Evolutionary conservation across 2,113 vertebrate genomes (phyloP), one percentile per base, ranked within the genome.

Genomic region (Rhinoderma darwinii): DNA sequence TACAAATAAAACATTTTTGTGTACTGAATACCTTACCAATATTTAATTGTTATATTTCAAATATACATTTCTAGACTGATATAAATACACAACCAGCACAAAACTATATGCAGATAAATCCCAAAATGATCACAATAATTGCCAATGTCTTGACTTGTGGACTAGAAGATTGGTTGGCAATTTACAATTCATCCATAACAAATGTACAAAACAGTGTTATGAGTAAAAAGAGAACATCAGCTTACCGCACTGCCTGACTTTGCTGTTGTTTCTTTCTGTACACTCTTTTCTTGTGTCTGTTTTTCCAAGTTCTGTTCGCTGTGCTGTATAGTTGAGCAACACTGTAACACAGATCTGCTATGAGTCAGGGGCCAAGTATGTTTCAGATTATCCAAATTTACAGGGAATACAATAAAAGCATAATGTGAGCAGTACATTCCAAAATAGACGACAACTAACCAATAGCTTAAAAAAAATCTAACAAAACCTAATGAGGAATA

Each of bases 301-400:
- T 89, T 90, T 90, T 89, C 84, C 84, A 89, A 82, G 88, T 86
- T 70, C 0, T n/a, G 85, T 61, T 90, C 88, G 88, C 92, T 91
- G 89, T 91, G 89, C 89, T 90, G 74, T 89, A 90, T 86, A 90
- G 84, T 89, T 89, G 75, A 88, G 90, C 43, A 76, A 87, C 39
- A 79, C 3, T 88, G 78, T 88, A 84, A 77, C 87, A 92, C 87
- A 89, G 91, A 88, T 90, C 89, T 91, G 88, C 80, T 85, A 15
- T 94, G 92, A 94, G 84, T 93, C 93, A 93, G 88, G 0, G 9
- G 25, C 41, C 56, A 91, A 90, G 92, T 93, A 94, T 92, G 92
- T 90, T 91, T 44, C 88, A 50, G 87, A 91, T 90, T 90, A 92
- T 51, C 1, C 85, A 83, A 80, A 47, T 89, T 89, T 89, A 86